phyloP scores from a whole-genome alignment of 2,888 invertebrate species.

The Plebejus melissa region DNA sequence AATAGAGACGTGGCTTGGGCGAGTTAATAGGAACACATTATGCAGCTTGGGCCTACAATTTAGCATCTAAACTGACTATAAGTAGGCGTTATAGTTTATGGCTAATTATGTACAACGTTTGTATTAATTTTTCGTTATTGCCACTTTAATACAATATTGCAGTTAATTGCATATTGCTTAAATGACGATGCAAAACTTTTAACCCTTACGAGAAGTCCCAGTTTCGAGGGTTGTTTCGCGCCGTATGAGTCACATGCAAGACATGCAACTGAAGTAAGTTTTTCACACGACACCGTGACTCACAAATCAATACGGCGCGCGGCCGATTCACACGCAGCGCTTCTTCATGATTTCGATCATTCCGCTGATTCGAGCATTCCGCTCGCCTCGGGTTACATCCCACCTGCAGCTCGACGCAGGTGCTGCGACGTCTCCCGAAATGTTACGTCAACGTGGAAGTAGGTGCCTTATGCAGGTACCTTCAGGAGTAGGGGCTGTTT shows the following conservation, averaged over 20 bases:
- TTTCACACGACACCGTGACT: conserved; percentile 52
- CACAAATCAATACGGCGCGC: conserved; percentile 43
- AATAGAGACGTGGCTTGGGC: background rate
- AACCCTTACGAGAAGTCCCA: background rate
- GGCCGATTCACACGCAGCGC: conserved; percentile 50
- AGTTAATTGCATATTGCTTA: background rate
- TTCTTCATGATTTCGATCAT: conserved; percentile 48
- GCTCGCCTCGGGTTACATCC: conserved; percentile 56
- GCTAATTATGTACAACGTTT: background rate
- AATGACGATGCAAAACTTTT: background rate
- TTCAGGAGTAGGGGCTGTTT: background rate
- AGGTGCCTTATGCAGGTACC: background rate
- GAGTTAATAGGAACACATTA: background rate
- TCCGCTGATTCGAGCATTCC: conserved; percentile 63
- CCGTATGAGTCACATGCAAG: background rate
- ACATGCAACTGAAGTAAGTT: conserved; percentile 11
- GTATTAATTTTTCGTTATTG: background rate
- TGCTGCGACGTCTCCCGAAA: background rate
- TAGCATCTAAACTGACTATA: background rate
- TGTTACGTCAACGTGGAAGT: background rate
- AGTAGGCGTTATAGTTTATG: background rate
- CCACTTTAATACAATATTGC: background rate
- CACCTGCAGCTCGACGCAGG: conserved; percentile 50
- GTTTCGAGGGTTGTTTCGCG: background rate
- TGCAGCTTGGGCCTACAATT: background rate